A percentile compares a stretch with the other conserved stretches of the same genome.
phyloP scores from a whole-genome alignment of 2,797 vertebrate genomes.

The Myotis myotis region DNA sequence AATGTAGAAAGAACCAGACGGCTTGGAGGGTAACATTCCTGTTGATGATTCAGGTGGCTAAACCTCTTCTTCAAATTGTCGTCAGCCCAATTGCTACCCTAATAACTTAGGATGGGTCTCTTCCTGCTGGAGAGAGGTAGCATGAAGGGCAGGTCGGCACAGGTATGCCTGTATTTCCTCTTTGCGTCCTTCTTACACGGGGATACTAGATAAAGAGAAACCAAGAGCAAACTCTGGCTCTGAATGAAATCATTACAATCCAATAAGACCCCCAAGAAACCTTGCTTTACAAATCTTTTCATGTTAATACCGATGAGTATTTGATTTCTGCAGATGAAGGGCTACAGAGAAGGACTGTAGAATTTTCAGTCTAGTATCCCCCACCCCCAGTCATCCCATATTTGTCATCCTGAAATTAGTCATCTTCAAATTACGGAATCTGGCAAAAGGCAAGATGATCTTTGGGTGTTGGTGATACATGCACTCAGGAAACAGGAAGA shows the following conservation, averaged over 20 bases:
- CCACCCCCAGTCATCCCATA: background rate
- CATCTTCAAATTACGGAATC: constrained; percentile 49
- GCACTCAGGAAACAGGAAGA: constrained; percentile 41
- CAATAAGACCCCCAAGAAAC: background rate
- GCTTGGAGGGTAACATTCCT: background rate
- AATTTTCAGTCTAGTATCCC: background rate
- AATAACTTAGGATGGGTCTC: background rate
- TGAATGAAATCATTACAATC: background rate
- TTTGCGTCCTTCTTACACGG: background rate
- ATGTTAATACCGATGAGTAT: background rate
- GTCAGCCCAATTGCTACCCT: background rate
- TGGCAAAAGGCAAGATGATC: background rate
- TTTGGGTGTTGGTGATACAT: background rate
- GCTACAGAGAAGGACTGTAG: background rate
- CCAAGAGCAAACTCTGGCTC: background rate
- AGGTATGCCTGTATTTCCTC: background rate
- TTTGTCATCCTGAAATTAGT: constrained; percentile 59
- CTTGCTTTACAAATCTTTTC: background rate
- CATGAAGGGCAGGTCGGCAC: background rate
- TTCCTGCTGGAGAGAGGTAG: background rate
- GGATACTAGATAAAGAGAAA: background rate
- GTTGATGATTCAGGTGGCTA: background rate
- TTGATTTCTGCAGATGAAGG: background rate
- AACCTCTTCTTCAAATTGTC: background rate
- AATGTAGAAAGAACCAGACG: background rate